phyloP scores from a whole-genome alignment of 2,888 invertebrate species.

The Eupeodes latifasciatus region DNA sequence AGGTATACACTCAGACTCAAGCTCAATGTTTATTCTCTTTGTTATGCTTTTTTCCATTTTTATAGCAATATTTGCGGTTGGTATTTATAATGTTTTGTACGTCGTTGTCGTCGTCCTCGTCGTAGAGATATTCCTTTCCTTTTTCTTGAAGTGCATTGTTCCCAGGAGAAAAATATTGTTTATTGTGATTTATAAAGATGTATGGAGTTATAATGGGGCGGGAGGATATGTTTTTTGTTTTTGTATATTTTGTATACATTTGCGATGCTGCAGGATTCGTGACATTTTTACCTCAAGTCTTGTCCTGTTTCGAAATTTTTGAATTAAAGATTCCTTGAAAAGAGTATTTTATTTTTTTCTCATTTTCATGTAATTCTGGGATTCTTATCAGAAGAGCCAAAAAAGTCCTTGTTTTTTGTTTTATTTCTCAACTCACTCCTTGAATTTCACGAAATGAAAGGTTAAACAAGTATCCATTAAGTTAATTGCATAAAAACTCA shows the following conservation, averaged over 20 bases:
- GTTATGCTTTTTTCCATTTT: constrained; percentile 64
- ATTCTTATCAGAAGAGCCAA: not conserved
- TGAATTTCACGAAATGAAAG: no score
- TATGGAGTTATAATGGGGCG: not conserved
- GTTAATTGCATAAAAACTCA: no score
- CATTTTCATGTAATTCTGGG: not conserved
- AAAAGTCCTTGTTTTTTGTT: not conserved
- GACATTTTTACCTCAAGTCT: constrained; percentile 53
- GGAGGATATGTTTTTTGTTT: not conserved
- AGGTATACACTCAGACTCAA: not conserved
- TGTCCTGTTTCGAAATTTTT: constrained; percentile 38
- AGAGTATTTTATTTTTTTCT: not conserved
- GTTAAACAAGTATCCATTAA: no score
- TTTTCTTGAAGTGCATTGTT: constrained; percentile 60
- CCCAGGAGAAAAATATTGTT: constrained; percentile 49
- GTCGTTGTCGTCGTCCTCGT: no score
- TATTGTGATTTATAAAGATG: constrained; percentile 25
- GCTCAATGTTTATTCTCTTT: constrained; percentile 35
- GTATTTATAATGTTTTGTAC: constrained; percentile 9
- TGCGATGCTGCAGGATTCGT: constrained; percentile 67
- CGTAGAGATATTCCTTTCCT: not conserved
- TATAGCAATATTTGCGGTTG: constrained; percentile 74
- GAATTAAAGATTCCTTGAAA: constrained; percentile 13
- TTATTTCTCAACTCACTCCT: no score
- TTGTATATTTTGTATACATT: constrained; percentile 34